These are phyloP conservation scores for Steinernema feltiae DNA, from an alignment of 1,140 invertebrate genomes.

Conservation along the genomic window DNA sequence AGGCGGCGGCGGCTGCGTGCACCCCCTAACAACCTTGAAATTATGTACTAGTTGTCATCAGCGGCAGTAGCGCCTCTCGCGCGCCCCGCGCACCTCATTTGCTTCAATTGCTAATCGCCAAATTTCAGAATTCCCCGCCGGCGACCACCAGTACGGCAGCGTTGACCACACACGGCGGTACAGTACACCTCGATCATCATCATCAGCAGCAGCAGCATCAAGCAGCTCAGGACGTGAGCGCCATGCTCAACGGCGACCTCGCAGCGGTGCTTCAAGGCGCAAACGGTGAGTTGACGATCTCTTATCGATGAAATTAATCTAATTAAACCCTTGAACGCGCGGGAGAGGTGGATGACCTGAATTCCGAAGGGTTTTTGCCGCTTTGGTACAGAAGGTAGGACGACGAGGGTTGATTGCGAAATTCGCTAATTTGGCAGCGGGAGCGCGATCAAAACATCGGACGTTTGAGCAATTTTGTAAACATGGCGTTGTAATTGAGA, in stretches of 20 bases:
- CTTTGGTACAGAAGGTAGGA: neutral
- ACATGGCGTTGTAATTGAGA: too few relatives aligned
- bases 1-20: too few relatives aligned
- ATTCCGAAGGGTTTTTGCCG: neutral
- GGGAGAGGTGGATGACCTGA: slow-evolving; percentile 2
- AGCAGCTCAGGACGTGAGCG: slow-evolving; percentile 69
- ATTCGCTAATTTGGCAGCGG: neutral
- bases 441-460: too few relatives aligned
- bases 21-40: too few relatives aligned
- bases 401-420: neutral
- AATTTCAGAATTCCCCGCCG: slow-evolving; percentile 10
- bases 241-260: slow-evolving; percentile 13
- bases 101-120: too few relatives aligned
- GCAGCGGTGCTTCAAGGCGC: neutral
- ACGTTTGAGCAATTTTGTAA: too few relatives aligned
- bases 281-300: neutral
- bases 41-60: too few relatives aligned
- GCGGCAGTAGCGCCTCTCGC: neutral
- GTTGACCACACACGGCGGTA: neutral
- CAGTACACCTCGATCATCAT: neutral
- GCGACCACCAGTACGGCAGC: neutral
- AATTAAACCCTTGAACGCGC: neutral
- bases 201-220: slow-evolving; percentile 65
- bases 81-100: neutral
- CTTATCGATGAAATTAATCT: neutral